phyloP scores from a whole-genome alignment of 2,113 vertebrate species.

The Ptilonorhynchus violaceus region DNA sequence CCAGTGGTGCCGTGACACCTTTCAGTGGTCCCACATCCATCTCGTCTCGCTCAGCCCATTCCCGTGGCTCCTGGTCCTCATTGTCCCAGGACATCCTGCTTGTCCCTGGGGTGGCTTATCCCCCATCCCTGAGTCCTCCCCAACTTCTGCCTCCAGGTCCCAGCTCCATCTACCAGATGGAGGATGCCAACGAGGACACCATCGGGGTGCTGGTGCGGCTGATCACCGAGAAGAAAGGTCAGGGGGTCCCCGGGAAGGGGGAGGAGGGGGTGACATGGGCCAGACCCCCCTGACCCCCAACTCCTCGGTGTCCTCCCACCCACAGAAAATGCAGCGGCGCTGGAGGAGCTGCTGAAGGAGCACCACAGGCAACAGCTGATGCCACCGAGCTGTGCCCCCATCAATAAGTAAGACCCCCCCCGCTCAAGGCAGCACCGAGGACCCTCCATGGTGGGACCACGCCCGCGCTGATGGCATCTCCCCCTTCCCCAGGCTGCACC shows the following conservation, averaged over 20 bases:
- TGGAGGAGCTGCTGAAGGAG: conserved; percentile 93
- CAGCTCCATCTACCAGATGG: conserved; percentile 76
- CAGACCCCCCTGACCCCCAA: fast-evolving
- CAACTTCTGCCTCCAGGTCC: conserved; percentile 64
- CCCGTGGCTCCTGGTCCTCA: not conserved
- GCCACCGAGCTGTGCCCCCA: conserved; percentile 68
- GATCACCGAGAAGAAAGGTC: conserved; percentile 96
- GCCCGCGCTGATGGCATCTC: not conserved
- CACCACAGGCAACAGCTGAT: conserved; percentile 82
- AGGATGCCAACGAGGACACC: conserved; percentile 92
- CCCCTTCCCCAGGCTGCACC: conserved; percentile 46
- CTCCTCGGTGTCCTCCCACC: not conserved
- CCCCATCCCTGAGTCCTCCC: not conserved
- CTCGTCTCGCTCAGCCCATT: not conserved
- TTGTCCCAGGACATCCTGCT: not conserved
- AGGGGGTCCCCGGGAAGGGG: not conserved
- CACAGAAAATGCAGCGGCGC: conserved; percentile 88
- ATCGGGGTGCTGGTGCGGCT: conserved; percentile 91
- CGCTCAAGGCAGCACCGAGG: not conserved
- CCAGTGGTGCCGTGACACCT: fast-evolving
- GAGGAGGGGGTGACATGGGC: not conserved
- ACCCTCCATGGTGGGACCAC: fast-evolving
- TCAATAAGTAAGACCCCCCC: conserved; percentile 77
- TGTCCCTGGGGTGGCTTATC: not conserved
- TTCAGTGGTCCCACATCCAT: not conserved